Evolutionary conservation across 2,888 invertebrate species (phyloP).

Genomic region (Pyralis farinalis): DNA sequence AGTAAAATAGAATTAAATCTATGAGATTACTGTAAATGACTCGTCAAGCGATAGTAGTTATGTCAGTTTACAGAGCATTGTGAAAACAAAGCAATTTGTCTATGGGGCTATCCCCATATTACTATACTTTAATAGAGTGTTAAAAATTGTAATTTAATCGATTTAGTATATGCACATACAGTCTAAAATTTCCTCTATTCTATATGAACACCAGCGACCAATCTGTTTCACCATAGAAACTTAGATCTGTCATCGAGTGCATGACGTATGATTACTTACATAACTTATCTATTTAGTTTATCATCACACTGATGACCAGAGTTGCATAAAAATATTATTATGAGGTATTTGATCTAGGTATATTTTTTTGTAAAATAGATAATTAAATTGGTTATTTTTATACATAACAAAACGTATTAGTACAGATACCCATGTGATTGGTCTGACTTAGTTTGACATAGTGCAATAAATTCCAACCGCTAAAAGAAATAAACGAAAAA

Average conservation of each 20-base stretch:
- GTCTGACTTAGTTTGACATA: slow-evolving; percentile 13
- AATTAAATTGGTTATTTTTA: slow-evolving; percentile 17
- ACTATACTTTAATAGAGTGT: slow-evolving; percentile 16
- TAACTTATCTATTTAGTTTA: slow-evolving; percentile 41
- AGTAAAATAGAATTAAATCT: slow-evolving; percentile 15
- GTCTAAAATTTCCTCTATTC: slow-evolving; percentile 14
- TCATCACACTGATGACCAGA: slow-evolving; percentile 21
- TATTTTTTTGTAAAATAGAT: slow-evolving; percentile 9
- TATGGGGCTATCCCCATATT: too few species aligned
- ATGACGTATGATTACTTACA: slow-evolving; percentile 25
- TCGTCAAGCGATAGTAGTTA: too few species aligned
- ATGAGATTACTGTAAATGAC: too few species aligned
- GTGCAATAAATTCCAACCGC: slow-evolving; percentile 31
- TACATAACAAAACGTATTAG: slow-evolving; percentile 9
- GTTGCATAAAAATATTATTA: not conserved
- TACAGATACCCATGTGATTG: slow-evolving; percentile 3
- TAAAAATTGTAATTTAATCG: slow-evolving; percentile 33
- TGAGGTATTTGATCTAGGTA: slow-evolving; percentile 5
- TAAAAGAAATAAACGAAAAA: slow-evolving; percentile 19
- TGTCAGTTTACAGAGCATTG: too few species aligned
- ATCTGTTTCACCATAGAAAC: slow-evolving; percentile 27
- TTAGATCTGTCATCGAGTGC: slow-evolving; percentile 41
- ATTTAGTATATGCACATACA: slow-evolving; percentile 12
- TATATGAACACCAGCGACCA: slow-evolving; percentile 35
- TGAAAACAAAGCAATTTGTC: too few species aligned